phyloP scores from a whole-genome alignment of 2,113 vertebrate genomes.

The Semicossyphus pulcher region DNA sequence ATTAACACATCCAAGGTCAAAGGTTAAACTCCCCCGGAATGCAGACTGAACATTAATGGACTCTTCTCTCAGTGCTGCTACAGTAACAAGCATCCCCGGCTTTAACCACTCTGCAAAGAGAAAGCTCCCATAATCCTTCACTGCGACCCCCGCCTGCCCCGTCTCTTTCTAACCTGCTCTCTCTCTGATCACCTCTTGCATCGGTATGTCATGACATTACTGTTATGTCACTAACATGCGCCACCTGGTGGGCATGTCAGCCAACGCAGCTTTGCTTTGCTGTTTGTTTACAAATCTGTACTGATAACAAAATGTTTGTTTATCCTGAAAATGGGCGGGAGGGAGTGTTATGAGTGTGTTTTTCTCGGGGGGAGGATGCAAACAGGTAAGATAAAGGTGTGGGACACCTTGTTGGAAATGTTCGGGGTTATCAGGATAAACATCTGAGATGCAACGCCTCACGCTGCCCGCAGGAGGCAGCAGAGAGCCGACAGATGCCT shows the following conservation, averaged over 20 bases:
- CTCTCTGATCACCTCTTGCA: conserved; percentile 70
- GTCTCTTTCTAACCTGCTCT: conserved; percentile 44
- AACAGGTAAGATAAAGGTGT: conserved; percentile 67
- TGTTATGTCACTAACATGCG: conserved; percentile 68
- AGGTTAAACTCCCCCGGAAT: conserved; percentile 30
- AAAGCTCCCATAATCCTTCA: conserved; percentile 59
- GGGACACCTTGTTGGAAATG: conserved; percentile 2
- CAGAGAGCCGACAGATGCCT: conserved; percentile 49
- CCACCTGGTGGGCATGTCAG: conserved; percentile 69
- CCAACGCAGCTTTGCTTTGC: conserved; percentile 68
- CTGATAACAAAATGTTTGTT: conserved; percentile 66
- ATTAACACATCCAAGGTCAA: neutral
- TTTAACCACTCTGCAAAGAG: conserved; percentile 29
- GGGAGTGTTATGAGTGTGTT: neutral
- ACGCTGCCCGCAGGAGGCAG: conserved; percentile 54
- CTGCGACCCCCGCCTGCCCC: conserved; percentile 38
- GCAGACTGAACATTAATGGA: conserved; percentile 10
- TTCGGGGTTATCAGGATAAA: conserved; percentile 81
- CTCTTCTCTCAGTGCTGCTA: neutral
- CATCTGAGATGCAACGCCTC: conserved; percentile 82
- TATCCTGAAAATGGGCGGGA: conserved; percentile 78
- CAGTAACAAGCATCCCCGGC: neutral
- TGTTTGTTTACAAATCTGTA: conserved; percentile 34
- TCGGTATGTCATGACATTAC: conserved; percentile 72
- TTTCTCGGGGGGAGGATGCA: neutral